Percentiles rank a stretch among this genome's conserved stretches.
Conservation (phyloP, 2,797 vertebrate species). For the Alca torda region DNA sequence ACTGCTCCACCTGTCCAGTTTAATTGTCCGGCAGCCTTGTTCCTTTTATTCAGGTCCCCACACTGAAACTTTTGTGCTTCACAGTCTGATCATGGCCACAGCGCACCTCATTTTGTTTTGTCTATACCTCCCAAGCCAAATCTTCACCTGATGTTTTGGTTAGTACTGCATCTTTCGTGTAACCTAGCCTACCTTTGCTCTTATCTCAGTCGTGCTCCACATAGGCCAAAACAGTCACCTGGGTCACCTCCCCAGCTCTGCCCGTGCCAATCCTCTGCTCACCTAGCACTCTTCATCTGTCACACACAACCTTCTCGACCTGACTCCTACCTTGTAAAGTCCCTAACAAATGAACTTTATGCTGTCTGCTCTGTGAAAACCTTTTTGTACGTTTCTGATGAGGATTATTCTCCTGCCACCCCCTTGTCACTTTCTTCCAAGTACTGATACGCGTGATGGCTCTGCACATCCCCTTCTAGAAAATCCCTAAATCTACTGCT, state of each 20-base stretch:
- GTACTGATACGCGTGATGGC: not conserved
- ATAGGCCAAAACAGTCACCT: not conserved
- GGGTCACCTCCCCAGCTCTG: not conserved
- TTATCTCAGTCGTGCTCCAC: not conserved
- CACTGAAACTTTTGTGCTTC: not conserved
- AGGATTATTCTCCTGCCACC: not conserved
- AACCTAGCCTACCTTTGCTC: not conserved
- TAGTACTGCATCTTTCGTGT: not conserved
- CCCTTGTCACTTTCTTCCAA: not conserved
- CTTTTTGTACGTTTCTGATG: fast-evolving
- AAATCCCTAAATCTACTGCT: not conserved
- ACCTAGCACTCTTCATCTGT: not conserved
- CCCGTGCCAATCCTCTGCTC: not conserved
- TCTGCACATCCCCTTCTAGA: not conserved
- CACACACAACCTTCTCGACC: not conserved
- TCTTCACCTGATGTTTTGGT: not conserved
- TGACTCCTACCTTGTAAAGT: not conserved
- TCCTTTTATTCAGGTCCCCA: not conserved
- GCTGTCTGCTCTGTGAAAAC: not conserved
- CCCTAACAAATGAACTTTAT: not conserved
- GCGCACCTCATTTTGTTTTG: not conserved
- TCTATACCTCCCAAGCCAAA: not conserved
- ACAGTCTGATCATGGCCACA: not conserved
- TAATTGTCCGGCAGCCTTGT: not conserved
- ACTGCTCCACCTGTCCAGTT: not conserved